phyloP scores from a whole-genome alignment of 2,888 invertebrate species.

The Magallana nippona region DNA sequence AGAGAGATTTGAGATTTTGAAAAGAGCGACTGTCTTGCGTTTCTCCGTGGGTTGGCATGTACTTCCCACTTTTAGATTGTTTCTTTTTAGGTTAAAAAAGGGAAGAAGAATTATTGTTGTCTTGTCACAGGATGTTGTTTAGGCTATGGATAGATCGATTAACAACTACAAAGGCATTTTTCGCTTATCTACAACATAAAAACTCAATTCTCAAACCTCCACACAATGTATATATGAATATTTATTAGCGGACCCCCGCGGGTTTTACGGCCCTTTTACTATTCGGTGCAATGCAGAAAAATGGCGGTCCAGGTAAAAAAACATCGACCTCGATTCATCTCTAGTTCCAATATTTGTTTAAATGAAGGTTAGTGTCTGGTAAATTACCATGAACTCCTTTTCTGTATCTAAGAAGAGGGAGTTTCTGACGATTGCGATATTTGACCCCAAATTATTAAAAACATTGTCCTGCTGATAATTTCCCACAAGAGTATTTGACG shows the following conservation, averaged over 20 bases:
- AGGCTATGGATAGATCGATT: conserved; percentile 17
- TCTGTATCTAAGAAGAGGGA: not conserved
- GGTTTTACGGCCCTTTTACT: conserved; percentile 5
- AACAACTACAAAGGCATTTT: conserved; percentile 26
- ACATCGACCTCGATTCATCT: conserved; percentile 5
- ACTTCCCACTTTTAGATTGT: not conserved
- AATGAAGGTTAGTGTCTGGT: not conserved
- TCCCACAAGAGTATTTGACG: not conserved
- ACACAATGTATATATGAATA: conserved; percentile 23
- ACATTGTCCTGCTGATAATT: not conserved
- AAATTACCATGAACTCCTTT: not conserved
- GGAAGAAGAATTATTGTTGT: not conserved
- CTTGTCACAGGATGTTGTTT: conserved; percentile 13
- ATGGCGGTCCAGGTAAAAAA: not conserved
- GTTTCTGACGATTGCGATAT: not conserved
- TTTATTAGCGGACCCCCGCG: conserved; percentile 6
- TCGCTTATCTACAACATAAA: not conserved
- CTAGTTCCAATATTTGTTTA: not conserved
- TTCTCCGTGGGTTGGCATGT: not conserved
- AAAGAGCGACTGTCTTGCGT: not conserved
- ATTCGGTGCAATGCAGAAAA: conserved; percentile 16
- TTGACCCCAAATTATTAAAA: not conserved
- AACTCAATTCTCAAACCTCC: not conserved
- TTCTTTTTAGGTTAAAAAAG: not conserved
- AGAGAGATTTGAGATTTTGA: not conserved